These are phyloP conservation scores for Lagorchestes hirsutus DNA, from an alignment of 2,797 vertebrate genomes.

Conservation along the genomic window DNA sequence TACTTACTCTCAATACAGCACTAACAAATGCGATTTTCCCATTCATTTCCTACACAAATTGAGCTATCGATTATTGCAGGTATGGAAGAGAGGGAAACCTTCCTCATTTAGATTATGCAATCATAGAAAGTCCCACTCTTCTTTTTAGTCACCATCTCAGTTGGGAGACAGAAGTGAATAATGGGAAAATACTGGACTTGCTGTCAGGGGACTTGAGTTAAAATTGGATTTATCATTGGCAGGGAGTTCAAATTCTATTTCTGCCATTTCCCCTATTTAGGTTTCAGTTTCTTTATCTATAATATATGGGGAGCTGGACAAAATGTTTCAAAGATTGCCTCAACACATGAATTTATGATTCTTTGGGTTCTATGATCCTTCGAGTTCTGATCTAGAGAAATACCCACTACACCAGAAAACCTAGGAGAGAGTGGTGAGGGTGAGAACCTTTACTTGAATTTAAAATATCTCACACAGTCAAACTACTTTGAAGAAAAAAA, in stretches of 20 bases:
- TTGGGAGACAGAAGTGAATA: neutral
- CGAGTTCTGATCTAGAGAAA: neutral
- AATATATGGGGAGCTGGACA: neutral
- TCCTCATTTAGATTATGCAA: neutral
- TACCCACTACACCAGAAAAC: neutral
- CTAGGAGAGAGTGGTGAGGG: neutral
- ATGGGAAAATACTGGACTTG: neutral
- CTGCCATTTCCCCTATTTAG: neutral
- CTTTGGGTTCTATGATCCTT: neutral
- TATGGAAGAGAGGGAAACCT: neutral
- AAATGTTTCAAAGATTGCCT: neutral
- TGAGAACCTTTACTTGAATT: neutral
- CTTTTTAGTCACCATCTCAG: neutral
- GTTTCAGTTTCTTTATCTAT: neutral
- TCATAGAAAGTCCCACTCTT: neutral
- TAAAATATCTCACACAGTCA: neutral
- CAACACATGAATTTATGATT: neutral
- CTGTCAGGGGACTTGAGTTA: neutral
- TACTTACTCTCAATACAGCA: neutral
- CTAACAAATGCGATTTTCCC: neutral
- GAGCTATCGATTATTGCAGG: neutral
- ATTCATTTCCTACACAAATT: neutral
- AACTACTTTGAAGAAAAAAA: constrained; percentile 30
- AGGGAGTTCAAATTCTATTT: neutral
- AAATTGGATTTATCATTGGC: neutral